Percentiles rank a stretch among this genome's conserved stretches.
Evolutionary conservation across 2,797 vertebrate genomes (phyloP).

Genomic region (Melanotaenia pygmaea): DNA sequence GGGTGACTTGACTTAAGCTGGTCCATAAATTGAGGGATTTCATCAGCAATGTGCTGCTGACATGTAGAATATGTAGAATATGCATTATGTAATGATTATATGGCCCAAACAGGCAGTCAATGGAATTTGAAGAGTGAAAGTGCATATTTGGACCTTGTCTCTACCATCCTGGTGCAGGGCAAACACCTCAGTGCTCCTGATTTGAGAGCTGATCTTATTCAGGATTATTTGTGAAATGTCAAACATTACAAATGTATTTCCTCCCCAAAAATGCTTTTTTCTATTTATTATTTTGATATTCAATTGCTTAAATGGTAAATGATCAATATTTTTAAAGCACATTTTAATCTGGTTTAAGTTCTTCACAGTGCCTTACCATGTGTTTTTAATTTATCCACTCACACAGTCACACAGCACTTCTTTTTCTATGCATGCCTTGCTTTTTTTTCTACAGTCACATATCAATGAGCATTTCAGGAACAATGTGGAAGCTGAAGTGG

Average conservation of each 20-base stretch:
- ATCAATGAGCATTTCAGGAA: no score
- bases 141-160: slow-evolving; percentile 34
- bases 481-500: neutral
- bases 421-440: neutral
- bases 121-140: slow-evolving; percentile 40
- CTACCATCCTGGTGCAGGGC: slow-evolving; percentile 24
- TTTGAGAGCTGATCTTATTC: slow-evolving; percentile 10
- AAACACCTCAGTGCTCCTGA: slow-evolving; percentile 1
- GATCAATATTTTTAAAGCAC: neutral
- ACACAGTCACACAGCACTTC: neutral
- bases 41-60: slow-evolving; percentile 70
- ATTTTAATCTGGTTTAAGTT: neutral
- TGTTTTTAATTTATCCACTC: neutral
- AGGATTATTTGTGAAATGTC: neutral
- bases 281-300: neutral
- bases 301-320: neutral
- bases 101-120: slow-evolving; percentile 37
- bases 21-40: slow-evolving; percentile 84
- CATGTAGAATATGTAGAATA: slow-evolving; percentile 70
- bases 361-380: neutral
- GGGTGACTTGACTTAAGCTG: slow-evolving; percentile 52
- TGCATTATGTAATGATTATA: slow-evolving; percentile 70
- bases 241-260: neutral
- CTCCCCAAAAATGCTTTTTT: neutral
- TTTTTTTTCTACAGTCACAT: neutral